phyloP scores from a whole-genome alignment of 1,140 invertebrate species.

The Camponotus vicinus region DNA sequence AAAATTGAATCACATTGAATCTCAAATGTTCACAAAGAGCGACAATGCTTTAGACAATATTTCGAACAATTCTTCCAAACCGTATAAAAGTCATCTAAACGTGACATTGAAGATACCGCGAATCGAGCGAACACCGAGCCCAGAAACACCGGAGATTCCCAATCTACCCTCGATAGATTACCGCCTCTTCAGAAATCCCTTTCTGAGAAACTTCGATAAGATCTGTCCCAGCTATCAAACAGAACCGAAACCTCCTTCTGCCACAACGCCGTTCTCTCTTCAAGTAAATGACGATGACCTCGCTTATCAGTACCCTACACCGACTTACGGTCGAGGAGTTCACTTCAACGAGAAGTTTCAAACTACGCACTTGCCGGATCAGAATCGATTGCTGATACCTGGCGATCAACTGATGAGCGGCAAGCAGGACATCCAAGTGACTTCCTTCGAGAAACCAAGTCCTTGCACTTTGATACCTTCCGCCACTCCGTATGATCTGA shows the following conservation, averaged over 20 bases:
- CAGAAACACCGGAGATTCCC: conserved; percentile 78
- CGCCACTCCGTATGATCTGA: conserved; percentile 74
- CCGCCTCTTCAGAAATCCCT: conserved; percentile 80
- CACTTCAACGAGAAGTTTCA: conserved; percentile 40
- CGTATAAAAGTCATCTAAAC: conserved; percentile 78
- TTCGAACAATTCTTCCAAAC: conserved; percentile 33
- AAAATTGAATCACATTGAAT: conserved; percentile 43
- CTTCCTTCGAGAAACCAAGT: conserved; percentile 83
- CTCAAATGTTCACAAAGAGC: conserved; percentile 75
- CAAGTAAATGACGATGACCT: conserved; percentile 73
- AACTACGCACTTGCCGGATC: conserved; percentile 18
- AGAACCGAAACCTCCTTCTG: conserved; percentile 35
- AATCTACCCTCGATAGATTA: conserved; percentile 78
- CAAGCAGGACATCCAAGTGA: conserved; percentile 77
- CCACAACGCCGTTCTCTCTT: conserved; percentile 75
- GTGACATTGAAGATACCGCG: conserved; percentile 76
- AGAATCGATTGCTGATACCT: conserved; percentile 62
- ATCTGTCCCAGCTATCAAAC: conserved; percentile 24
- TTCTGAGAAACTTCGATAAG: conserved; percentile 79
- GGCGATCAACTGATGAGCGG: conserved; percentile 48
- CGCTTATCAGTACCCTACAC: conserved; percentile 21
- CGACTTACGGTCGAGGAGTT: conserved; percentile 25
- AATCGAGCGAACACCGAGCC: conserved; percentile 63
- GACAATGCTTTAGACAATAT: conserved; percentile 79
- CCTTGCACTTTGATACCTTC: conserved; percentile 78